These are phyloP conservation scores for Pristionchus arcanus DNA, from an alignment of 2,888 invertebrate genomes.

Conservation along the genomic window DNA sequence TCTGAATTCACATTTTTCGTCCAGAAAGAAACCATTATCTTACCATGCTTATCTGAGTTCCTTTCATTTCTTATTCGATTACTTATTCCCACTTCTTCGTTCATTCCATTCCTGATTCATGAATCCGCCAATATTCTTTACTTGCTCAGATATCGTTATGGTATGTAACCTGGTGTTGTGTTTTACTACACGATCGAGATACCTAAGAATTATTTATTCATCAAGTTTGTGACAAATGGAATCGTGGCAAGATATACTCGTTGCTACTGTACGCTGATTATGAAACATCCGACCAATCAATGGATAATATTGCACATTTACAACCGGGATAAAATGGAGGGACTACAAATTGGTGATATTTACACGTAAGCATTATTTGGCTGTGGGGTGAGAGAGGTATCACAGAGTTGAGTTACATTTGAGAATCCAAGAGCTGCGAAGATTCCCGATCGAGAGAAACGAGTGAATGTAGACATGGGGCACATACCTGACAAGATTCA, in stretches of 20 bases:
- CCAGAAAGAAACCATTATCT: not conserved
- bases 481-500: constrained; percentile 15
- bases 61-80: constrained; percentile 2
- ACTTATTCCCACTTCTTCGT: not conserved
- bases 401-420: not conserved
- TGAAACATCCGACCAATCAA: not conserved
- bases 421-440: constrained; percentile 41
- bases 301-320: not conserved
- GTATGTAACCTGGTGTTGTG: not conserved
- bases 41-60: not conserved
- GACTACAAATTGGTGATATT: not conserved
- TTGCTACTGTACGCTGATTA: not conserved
- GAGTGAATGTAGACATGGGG: constrained; percentile 28
- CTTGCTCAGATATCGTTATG: constrained; percentile 2
- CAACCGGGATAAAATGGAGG: not conserved
- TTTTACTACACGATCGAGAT: not conserved
- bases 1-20: not conserved
- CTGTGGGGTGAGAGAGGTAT: constrained; percentile 32
- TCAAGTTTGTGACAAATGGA: not conserved
- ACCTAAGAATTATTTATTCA: constrained; percentile 6
- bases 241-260: constrained; percentile 20
- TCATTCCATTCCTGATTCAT: constrained; percentile 41
- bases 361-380: constrained; percentile 40
- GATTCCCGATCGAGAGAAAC: constrained; percentile 59
- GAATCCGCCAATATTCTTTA: not conserved